Evolutionary conservation across 2,888 invertebrate genomes (phyloP).

Genomic region (Resseliella maxima): DNA sequence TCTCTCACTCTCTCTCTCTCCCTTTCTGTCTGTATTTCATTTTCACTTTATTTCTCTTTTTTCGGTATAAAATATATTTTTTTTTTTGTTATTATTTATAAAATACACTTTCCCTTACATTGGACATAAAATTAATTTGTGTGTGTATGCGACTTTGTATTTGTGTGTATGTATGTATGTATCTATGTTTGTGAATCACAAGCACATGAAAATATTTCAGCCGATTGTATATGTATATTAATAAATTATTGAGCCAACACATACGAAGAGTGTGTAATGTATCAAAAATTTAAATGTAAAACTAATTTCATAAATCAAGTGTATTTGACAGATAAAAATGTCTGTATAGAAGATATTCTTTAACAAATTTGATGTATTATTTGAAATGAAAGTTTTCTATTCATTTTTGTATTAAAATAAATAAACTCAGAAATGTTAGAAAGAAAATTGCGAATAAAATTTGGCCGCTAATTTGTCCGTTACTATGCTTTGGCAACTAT

Average conservation of each 20-base stretch:
- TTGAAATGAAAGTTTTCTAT: no score
- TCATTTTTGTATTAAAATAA: no score
- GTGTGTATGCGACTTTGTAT: neutral
- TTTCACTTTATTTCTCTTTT: neutral
- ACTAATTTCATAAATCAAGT: no score
- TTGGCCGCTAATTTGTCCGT: neutral
- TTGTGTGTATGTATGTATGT: neutral
- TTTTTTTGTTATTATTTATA: neutral
- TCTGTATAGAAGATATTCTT: no score
- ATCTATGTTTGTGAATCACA: slow-evolving; percentile 30
- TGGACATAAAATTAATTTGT: slow-evolving; percentile 19
- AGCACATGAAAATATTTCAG: neutral
- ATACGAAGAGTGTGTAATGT: neutral
- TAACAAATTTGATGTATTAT: no score
- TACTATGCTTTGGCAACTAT: neutral
- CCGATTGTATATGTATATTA: neutral
- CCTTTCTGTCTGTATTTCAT: neutral
- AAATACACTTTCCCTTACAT: neutral
- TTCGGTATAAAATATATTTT: slow-evolving; percentile 9
- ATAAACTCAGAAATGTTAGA: no score
- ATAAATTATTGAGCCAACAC: neutral
- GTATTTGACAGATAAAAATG: no score
- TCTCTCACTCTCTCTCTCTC: no score
- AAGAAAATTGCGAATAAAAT: no score
- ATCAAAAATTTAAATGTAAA: no score